Evolutionary conservation across 2,888 invertebrate species (phyloP).

Genomic region (Xylophagus ater): DNA sequence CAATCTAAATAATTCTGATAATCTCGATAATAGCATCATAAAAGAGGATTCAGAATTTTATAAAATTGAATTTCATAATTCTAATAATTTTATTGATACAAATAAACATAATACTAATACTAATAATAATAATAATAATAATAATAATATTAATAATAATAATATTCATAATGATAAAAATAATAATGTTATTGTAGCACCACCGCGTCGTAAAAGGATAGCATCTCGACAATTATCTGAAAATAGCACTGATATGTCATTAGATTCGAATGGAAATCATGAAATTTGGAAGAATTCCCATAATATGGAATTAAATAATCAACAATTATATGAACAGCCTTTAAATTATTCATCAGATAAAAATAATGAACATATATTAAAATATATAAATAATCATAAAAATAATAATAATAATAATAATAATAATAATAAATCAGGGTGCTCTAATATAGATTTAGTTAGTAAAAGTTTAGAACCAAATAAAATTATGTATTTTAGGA

Average conservation of each 20-base stretch:
- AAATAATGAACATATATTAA: slow-evolving; percentile 2
- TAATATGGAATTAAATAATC: slow-evolving; percentile 10
- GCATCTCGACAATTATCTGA: background rate
- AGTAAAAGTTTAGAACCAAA: slow-evolving; percentile 14
- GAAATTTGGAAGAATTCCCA: slow-evolving; percentile 12
- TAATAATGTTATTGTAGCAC: slow-evolving; percentile 8
- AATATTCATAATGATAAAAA: background rate
- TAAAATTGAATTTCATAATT: no score
- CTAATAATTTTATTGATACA: background rate
- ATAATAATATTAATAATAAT: background rate
- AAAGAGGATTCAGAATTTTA: no score
- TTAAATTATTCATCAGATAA: no score
- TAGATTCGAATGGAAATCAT: slow-evolving; percentile 10
- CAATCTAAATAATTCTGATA: slow-evolving; percentile 1
- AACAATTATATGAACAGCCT: slow-evolving; percentile 1
- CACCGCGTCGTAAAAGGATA: slow-evolving; percentile 11
- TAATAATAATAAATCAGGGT: slow-evolving; percentile 18
- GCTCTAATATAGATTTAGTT: slow-evolving; percentile 17
- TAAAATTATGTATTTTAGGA: slow-evolving; percentile 10
- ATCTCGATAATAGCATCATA: slow-evolving; percentile 1
- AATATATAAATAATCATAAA: background rate
- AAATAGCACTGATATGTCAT: slow-evolving; percentile 2
- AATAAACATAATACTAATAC: background rate
- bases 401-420: slow-evolving; percentile 1
- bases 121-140: background rate